Conservation (phyloP, 2,113 vertebrate species). For the Halichoerus grypus region DNA sequence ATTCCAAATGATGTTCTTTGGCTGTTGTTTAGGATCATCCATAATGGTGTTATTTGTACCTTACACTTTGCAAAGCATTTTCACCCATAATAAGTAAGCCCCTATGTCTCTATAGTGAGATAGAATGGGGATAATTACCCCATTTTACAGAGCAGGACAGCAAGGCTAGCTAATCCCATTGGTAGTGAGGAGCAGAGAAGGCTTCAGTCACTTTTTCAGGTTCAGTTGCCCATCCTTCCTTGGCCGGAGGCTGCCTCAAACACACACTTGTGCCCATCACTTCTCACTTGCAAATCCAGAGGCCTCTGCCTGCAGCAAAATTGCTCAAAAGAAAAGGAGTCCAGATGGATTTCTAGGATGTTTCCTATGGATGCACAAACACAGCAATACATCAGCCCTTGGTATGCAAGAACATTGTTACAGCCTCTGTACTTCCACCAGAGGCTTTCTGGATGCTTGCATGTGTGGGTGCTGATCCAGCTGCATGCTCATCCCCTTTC, state of each 20-base stretch:
- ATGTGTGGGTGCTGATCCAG: not conserved
- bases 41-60: not conserved
- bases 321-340: not conserved
- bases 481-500: not conserved
- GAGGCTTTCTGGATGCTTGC: not conserved
- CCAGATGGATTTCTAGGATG: not conserved
- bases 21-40: not conserved
- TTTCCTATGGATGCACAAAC: not conserved
- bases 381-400: not conserved
- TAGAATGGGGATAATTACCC: not conserved
- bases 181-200: not conserved
- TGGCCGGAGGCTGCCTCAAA: not conserved
- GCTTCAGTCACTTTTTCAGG: not conserved
- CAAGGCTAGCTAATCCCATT: not conserved
- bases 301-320: not conserved
- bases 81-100: not conserved
- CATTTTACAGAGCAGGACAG: not conserved
- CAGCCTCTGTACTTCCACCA: not conserved
- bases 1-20: not conserved
- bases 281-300: not conserved
- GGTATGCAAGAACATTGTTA: not conserved
- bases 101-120: not conserved
- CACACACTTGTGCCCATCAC: not conserved
- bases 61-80: not conserved
- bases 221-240: not conserved